Evolutionary conservation across 2,113 vertebrate genomes (phyloP), one percentile per base, ranked within the genome.

Genomic region (Dolichotis patagonum): DNA sequence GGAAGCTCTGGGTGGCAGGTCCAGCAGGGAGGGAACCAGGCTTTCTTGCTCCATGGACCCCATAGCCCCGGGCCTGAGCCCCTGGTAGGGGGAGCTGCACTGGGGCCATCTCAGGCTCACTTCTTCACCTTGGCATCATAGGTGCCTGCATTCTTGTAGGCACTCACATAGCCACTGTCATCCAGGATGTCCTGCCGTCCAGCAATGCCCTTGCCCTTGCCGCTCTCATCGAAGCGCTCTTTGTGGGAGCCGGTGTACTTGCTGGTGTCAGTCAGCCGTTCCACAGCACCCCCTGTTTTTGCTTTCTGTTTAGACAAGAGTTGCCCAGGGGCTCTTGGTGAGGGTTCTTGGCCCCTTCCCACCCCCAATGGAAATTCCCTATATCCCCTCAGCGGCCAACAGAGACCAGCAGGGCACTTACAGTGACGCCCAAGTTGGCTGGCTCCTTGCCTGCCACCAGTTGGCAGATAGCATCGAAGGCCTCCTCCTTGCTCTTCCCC

Each of bases 231-330:
- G 0, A 99, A 99, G 89, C 99, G 99, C 84, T 99, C 99, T 97
- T 99, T 99, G 98, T 99, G 99, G 1, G 99, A 99, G 0, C 99
- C 99, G 0, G 99, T 99, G 98, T 99, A 99, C 95, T 99, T 99
- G 97, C 99, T 97, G 16, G 99, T 99, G 97, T 99, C 99, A 0
- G 99, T 99, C 97, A 99, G 98, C 65, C 99, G 98, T 90, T 99
- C 99, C 98, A 99, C 99, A 0, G 99, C 99, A 7, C 98, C 99
- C 0, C 97, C 98, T 0, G 99, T 99, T 30, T 99, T 98, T 93
- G 99, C 99, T 99, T 99, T 99, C 99, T 99, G 98, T 80, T 95
- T 88, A 78, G 85, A 98, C 65, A 95, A 95, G 96, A 67, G 77
- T 10, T 85, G 32, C 88, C 82, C 41, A 0, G 1, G 20, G 2